These are phyloP conservation scores for Halocaridina rubra DNA, from an alignment of 2,888 invertebrate genomes.

Conservation along the genomic window DNA sequence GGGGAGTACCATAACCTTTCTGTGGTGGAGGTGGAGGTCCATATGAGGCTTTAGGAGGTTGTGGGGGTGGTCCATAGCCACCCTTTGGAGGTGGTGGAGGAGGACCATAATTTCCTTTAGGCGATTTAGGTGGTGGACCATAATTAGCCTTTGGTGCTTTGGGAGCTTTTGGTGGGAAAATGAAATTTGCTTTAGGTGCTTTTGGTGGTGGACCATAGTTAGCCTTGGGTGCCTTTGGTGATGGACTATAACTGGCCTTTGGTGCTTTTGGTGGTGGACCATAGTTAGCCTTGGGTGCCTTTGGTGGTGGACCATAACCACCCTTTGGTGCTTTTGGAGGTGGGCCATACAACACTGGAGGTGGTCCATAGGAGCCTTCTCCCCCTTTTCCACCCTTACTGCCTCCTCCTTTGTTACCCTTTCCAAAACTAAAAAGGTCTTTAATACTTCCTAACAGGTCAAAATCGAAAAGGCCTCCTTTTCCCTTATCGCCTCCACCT, in stretches of 20 bases:
- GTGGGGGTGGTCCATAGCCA: neutral
- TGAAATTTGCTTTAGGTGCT: neutral
- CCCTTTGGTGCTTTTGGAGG: neutral
- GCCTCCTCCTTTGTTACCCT: conserved; percentile 11
- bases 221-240: neutral
- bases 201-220: conserved; percentile 13
- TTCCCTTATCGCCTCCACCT: conserved; percentile 1
- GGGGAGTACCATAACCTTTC: neutral
- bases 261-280: conserved; percentile 21
- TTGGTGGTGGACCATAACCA: neutral
- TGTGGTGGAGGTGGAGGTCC: neutral
- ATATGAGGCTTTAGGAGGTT: neutral
- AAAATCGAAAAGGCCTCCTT: neutral
- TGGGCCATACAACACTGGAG: neutral
- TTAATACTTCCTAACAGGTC: conserved; percentile 11
- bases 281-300: neutral
- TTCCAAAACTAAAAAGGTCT: conserved; percentile 18
- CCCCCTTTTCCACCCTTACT: neutral
- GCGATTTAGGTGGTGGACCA: conserved; percentile 10
- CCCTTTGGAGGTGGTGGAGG: neutral
- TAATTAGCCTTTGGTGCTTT: neutral
- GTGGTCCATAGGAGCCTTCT: neutral
- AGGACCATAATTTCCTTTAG: neutral
- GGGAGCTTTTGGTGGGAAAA: neutral
- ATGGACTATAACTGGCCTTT: conserved; percentile 2